phyloP scores from a whole-genome alignment of 1,140 invertebrate genomes.

The Cotesia typhae region DNA sequence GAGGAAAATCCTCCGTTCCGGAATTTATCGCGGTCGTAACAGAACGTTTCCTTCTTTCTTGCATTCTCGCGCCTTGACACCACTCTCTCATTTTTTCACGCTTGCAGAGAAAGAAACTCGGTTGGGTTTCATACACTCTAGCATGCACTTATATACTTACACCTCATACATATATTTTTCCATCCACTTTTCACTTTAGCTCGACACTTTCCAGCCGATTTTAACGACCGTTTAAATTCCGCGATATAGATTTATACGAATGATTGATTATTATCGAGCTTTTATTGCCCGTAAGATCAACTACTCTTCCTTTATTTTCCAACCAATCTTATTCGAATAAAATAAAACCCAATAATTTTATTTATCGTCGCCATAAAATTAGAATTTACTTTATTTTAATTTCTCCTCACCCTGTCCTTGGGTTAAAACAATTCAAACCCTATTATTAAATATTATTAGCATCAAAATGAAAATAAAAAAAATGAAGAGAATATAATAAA shows the following conservation, averaged over 20 bases:
- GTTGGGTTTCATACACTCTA: no score
- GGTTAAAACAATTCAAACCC: no score
- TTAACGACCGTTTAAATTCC: slow-evolving; percentile 19
- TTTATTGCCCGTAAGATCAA: neutral
- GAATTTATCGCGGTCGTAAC: slow-evolving; percentile 64
- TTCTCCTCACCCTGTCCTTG: no score
- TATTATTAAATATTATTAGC: no score
- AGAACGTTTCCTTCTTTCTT: slow-evolving; percentile 50
- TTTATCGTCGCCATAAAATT: neutral
- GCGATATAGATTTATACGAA: slow-evolving; percentile 3
- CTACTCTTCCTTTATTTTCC: neutral
- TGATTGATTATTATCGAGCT: slow-evolving; percentile 16
- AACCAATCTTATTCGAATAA: neutral
- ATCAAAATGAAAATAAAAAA: no score
- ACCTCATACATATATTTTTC: no score
- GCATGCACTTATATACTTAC: no score
- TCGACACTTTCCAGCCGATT: slow-evolving; percentile 1
- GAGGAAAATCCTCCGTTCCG: slow-evolving; percentile 56
- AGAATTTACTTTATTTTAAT: no score
- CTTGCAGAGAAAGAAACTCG: no score
- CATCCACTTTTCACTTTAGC: no score
- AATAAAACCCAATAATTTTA: slow-evolving; percentile 1
- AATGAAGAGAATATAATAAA: no score
- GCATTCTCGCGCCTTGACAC: slow-evolving; percentile 1
- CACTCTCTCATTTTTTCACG: neutral